phyloP scores from a whole-genome alignment of 2,113 vertebrate genomes.

The Ailuropoda melanoleuca region DNA sequence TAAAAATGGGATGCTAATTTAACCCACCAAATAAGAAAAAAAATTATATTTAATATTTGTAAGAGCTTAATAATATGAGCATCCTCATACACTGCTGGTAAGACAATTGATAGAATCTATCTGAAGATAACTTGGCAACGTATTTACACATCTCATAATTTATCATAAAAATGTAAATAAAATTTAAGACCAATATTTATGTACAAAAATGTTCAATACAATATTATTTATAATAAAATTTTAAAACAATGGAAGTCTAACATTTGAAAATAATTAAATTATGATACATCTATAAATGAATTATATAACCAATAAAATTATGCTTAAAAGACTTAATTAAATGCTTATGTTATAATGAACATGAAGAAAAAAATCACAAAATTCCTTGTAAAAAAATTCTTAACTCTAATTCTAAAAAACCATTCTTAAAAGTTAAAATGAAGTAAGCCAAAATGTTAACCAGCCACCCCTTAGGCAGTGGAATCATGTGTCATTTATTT shows the following conservation, averaged over 20 bases:
- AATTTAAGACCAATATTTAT: neutral
- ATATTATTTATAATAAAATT: neutral
- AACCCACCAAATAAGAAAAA: neutral
- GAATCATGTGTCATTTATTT: neutral
- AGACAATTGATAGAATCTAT: neutral
- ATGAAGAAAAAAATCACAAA: slow-evolving; percentile 6
- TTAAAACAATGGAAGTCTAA: neutral
- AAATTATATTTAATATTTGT: neutral
- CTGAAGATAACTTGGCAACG: neutral
- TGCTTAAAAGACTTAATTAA: neutral
- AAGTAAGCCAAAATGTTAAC: neutral
- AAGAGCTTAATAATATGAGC: neutral
- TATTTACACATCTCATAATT: neutral
- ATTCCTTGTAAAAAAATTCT: neutral
- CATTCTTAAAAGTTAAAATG: neutral
- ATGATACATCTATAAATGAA: neutral
- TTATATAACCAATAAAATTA: neutral
- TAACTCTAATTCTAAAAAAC: neutral
- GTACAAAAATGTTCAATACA: neutral
- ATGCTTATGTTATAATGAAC: neutral
- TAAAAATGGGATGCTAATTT: neutral
- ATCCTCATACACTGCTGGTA: neutral
- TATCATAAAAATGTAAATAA: neutral
- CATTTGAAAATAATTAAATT: neutral
- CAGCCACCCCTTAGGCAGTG: neutral